Percentiles rank a stretch among this genome's conserved stretches.
These are phyloP conservation scores for Poecilobothrus nobilitatus DNA, from an alignment of 2,888 invertebrate genomes.

Conservation along the genomic window DNA sequence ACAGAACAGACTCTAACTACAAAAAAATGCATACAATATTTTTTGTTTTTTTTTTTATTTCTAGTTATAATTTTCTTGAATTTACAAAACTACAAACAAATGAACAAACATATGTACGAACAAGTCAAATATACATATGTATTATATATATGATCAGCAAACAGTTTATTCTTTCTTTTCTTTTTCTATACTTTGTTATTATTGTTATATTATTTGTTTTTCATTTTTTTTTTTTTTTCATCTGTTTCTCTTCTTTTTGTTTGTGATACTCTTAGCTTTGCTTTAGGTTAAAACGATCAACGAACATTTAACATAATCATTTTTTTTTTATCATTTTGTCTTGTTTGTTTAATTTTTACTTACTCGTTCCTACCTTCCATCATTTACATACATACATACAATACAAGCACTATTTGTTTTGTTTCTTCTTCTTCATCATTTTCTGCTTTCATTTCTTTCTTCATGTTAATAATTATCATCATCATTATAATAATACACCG, in stretches of 20 bases:
- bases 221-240: too few relatives aligned
- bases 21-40: neutral
- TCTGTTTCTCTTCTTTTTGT: too few relatives aligned
- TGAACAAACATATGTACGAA: too few relatives aligned
- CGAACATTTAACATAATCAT: conserved; percentile 6
- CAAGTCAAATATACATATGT: too few relatives aligned
- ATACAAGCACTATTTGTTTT: too few relatives aligned
- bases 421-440: too few relatives aligned
- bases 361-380: neutral
- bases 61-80: neutral
- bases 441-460: neutral
- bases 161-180: neutral
- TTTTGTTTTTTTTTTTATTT: too few relatives aligned
- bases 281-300: conserved; percentile 6
- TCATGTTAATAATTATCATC: neutral
- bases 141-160: neutral
- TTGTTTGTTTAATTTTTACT: neutral
- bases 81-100: neutral
- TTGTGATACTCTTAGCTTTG: neutral
- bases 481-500: neutral
- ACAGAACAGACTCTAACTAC: neutral
- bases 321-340: neutral
- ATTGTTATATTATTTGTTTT: neutral
- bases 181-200: neutral
- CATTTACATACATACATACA: neutral